Conservation (phyloP, 1,140 invertebrate species). For the Limonius californicus region DNA sequence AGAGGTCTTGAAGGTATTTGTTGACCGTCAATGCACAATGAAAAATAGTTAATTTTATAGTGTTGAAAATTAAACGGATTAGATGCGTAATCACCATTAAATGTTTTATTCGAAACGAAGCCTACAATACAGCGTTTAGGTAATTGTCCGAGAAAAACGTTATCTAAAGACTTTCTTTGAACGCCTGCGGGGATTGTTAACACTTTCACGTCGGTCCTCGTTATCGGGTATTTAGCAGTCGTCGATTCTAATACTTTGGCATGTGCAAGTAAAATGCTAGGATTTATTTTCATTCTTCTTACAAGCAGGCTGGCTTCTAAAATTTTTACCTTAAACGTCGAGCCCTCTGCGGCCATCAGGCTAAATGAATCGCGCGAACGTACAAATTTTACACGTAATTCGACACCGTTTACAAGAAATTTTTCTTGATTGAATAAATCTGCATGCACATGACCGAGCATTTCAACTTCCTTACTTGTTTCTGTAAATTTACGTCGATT, state of each 20-base stretch:
- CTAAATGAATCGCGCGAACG: constrained; percentile 41
- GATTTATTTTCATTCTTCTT: constrained; percentile 41
- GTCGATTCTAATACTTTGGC: constrained; percentile 41
- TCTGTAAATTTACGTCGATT: not conserved
- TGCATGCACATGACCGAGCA: not conserved
- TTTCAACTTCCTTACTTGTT: not conserved
- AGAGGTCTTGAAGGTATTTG: constrained; percentile 33
- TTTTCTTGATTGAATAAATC: constrained; percentile 46
- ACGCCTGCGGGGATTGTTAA: constrained; percentile 40
- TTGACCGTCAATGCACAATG: constrained; percentile 42
- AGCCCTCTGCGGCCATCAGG: constrained; percentile 35
- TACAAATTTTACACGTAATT: constrained; percentile 42
- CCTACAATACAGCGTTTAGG: constrained; percentile 45
- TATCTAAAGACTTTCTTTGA: constrained; percentile 41
- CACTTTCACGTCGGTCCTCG: constrained; percentile 44
- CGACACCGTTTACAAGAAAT: constrained; percentile 46
- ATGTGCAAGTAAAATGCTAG: constrained; percentile 40
- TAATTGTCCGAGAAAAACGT: constrained; percentile 43
- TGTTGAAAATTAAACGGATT: not conserved
- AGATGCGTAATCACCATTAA: constrained; percentile 44
- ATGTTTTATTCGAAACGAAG: constrained; percentile 45
- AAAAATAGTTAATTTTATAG: constrained; percentile 39
- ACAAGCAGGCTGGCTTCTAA: constrained; percentile 40
- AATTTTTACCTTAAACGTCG: constrained; percentile 28
- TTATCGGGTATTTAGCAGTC: constrained; percentile 47